Evolutionary conservation across 2,113 vertebrate genomes (phyloP).

Genomic region (Tetrao urogallus): DNA sequence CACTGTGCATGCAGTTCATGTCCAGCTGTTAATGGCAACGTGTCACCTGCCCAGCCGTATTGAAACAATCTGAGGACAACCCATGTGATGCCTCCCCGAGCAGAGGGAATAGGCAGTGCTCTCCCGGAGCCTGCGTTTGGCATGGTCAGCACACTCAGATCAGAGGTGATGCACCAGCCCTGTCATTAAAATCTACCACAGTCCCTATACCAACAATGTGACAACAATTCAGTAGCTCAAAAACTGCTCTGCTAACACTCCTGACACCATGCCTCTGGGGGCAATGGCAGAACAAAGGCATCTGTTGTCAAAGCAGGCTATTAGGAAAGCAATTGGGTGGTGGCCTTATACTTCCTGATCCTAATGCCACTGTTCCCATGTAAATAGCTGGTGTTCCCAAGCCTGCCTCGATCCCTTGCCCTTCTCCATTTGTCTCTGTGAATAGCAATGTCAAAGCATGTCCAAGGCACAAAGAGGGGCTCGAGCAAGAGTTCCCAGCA

Average conservation of each 20-base stretch:
- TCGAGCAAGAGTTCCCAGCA: conserved; percentile 41
- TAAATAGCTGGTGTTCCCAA: conserved; percentile 32
- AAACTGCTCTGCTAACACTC: background rate
- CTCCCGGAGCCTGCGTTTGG: background rate
- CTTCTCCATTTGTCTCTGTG: conserved; percentile 34
- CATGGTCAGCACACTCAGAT: rapidly evolving
- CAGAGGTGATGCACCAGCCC: background rate
- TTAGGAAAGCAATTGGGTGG: background rate
- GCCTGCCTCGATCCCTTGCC: background rate
- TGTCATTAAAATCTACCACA: background rate
- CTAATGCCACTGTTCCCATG: background rate
- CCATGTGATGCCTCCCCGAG: background rate
- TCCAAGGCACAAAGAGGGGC: background rate
- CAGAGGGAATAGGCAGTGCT: background rate
- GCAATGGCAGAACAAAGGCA: conserved; percentile 23
- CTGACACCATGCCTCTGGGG: background rate
- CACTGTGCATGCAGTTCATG: background rate
- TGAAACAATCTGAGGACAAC: background rate
- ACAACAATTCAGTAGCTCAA: background rate
- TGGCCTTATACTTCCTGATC: conserved; percentile 25
- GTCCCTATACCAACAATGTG: background rate
- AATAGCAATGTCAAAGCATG: conserved; percentile 31
- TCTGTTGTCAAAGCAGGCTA: background rate
- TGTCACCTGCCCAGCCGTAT: background rate
- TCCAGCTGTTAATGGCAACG: background rate